Percentiles rank a stretch among this genome's conserved stretches.
These are phyloP conservation scores for Contarinia nasturtii DNA, from an alignment of 1,140 invertebrate genomes.

Conservation along the genomic window DNA sequence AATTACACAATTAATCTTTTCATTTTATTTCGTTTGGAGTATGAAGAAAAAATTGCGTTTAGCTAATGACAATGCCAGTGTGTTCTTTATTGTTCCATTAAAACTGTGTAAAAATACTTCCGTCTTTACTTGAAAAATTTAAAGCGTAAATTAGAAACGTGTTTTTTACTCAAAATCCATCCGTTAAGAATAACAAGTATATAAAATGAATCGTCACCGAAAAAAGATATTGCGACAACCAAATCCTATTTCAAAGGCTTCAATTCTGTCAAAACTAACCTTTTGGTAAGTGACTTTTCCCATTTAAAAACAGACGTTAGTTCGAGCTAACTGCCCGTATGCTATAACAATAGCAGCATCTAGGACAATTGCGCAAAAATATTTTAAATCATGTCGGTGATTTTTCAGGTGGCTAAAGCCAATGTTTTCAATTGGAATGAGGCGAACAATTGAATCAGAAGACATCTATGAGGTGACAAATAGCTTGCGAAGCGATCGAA, in stretches of 20 bases:
- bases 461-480: conserved; percentile 27
- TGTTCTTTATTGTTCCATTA: too few relatives aligned
- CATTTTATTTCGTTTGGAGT: too few relatives aligned
- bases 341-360: not conserved
- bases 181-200: too few relatives aligned
- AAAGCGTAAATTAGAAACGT: too few relatives aligned
- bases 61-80: too few relatives aligned
- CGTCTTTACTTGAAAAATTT: too few relatives aligned
- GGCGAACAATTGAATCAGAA: conserved; percentile 24
- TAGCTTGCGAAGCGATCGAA: conserved; percentile 14
- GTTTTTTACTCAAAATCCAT: too few relatives aligned
- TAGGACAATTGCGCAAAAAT: not conserved
- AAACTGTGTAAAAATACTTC: too few relatives aligned
- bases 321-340: not conserved
- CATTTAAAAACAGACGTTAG: not conserved
- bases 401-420: conserved; percentile 24
- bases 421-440: conserved; percentile 23
- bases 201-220: too few relatives aligned
- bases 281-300: not conserved
- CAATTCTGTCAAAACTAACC: not conserved
- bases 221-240: too few relatives aligned
- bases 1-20: too few relatives aligned
- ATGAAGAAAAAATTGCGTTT: too few relatives aligned
- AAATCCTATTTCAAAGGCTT: not conserved
- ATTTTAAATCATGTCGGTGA: not conserved